Base-by-base conservation (phyloP, 2,113 vertebrate genomes). In the Pyxicephalus adspersus region DNA sequence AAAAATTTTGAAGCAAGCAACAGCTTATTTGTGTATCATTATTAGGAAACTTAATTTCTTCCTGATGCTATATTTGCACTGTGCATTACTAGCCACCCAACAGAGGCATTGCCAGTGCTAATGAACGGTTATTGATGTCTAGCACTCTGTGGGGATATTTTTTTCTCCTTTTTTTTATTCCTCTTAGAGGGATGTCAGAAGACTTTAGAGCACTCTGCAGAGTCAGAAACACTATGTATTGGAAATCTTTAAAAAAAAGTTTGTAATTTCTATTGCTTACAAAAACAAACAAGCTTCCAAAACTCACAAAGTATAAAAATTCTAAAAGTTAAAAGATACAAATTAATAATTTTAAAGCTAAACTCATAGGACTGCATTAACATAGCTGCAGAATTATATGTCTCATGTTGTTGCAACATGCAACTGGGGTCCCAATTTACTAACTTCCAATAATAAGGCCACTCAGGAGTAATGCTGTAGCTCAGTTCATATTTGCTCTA, bases 51-150 rank as follows among this genome's bases (percentile, higher is more conserved):
- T 73, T 73, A 73, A 15, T 22, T 58, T 73, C 28, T 29, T 26
- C 52, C 31, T 34, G 52, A n/a, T 58, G 55, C 52, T 57, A 73
- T 34, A 34, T n/a, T 73, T 73, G 50, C 29, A 58, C 50, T 31
- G 52, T 58, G 52, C 70, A 73, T 73, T 73, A 73, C 26, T 18
- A 31, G 70, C 18, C n/a, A 52, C 52, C 70, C 70, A 26, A 58
- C 70, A 16, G 70, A 31, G 52, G 5, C 22, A 58, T 73, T 52
- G 54, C 28, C 26, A 18, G n/a, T 58, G 8, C 57, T 76, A 64
- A 76, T 76, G 73, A 64, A 50, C 57, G 64, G n/a, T 19, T 63
- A 76, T 64, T 76, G 73, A 76, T 64, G 34, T 50, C 57, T 51
- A 64, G 57, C 60, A 26, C 70, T 73, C 50, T 29, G 70, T 58